Conservation (phyloP, 2,797 vertebrate species). For the Hyperoplus immaculatus region DNA sequence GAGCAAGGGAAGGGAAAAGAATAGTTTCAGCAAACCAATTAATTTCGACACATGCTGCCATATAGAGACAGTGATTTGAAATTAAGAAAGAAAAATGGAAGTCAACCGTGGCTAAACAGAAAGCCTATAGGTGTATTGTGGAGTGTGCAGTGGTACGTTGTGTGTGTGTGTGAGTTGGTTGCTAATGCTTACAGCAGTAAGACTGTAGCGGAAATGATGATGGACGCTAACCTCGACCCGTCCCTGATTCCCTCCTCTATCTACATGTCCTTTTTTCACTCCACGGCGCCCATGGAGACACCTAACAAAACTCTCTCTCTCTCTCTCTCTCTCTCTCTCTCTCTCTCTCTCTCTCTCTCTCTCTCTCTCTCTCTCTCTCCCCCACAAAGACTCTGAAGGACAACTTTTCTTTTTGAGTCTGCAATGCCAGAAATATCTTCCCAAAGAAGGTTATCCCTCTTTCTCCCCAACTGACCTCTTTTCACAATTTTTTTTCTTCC, state of each 20-base stretch:
- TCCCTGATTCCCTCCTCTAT: slow-evolving; percentile 35
- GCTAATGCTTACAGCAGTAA: slow-evolving; percentile 20
- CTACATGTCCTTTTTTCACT: slow-evolving; percentile 20
- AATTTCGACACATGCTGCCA: slow-evolving; percentile 75
- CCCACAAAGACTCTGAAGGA: slow-evolving; percentile 42
- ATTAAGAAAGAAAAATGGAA: slow-evolving; percentile 54
- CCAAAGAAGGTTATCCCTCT: slow-evolving; percentile 44
- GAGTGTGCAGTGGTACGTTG: slow-evolving; percentile 18
- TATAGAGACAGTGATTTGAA: slow-evolving; percentile 38
- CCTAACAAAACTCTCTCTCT: slow-evolving; percentile 31
- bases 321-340: too few species aligned
- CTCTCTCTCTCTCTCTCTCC: too few species aligned
- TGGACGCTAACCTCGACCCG: slow-evolving; percentile 47
- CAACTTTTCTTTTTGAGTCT: slow-evolving; percentile 41
- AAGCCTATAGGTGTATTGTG: slow-evolving; percentile 21
- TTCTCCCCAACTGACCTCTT: slow-evolving; percentile 45
- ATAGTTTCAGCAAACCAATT: slow-evolving; percentile 68
- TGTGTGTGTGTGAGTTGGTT: slow-evolving; percentile 13
- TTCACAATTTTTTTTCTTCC: slow-evolving; percentile 43
- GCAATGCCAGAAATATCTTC: slow-evolving; percentile 45
- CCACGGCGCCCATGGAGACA: slow-evolving; percentile 17
- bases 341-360: too few species aligned
- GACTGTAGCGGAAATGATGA: slow-evolving; percentile 40
- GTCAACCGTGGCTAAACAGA: slow-evolving; percentile 39
- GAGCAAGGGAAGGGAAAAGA: slow-evolving; percentile 42